phyloP scores from a whole-genome alignment of 2,888 invertebrate species.

The Cistogaster globosa region DNA sequence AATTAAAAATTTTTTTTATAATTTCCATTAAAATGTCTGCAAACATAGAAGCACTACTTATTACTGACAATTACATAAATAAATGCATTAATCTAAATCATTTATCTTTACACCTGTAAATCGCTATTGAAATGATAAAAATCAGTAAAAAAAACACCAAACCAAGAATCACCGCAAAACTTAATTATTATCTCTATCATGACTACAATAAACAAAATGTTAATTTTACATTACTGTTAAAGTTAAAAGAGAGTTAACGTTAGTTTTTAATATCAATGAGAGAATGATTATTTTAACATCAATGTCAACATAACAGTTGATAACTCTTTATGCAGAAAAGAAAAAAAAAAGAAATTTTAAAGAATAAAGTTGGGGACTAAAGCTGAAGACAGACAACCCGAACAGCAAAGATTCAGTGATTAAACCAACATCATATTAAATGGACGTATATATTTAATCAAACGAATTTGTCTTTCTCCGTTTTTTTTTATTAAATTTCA shows the following conservation, averaged over 20 bases:
- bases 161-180: constrained; percentile 22
- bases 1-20: no score
- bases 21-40: no score
- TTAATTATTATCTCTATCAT: constrained; percentile 38
- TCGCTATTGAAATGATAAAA: background rate
- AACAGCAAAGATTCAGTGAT: constrained; percentile 57
- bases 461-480: background rate
- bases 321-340: constrained; percentile 15
- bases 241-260: background rate
- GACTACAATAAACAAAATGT: constrained; percentile 1
- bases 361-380: constrained; percentile 16
- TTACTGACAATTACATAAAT: constrained; percentile 46
- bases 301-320: constrained; percentile 52
- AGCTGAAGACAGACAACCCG: constrained; percentile 46
- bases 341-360: constrained; percentile 43
- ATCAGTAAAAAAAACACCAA: background rate
- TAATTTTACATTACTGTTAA: constrained; percentile 29
- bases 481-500: background rate
- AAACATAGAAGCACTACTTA: background rate
- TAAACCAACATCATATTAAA: constrained; percentile 29
- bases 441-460: constrained; percentile 47
- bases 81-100: constrained; percentile 30
- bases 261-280: constrained; percentile 25
- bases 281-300: no score
- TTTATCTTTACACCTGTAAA: constrained; percentile 33